Percentiles rank a stretch among this genome's conserved stretches.
Conservation (phyloP, 2,888 invertebrate genomes). For the Polydrusus tereticollis region DNA sequence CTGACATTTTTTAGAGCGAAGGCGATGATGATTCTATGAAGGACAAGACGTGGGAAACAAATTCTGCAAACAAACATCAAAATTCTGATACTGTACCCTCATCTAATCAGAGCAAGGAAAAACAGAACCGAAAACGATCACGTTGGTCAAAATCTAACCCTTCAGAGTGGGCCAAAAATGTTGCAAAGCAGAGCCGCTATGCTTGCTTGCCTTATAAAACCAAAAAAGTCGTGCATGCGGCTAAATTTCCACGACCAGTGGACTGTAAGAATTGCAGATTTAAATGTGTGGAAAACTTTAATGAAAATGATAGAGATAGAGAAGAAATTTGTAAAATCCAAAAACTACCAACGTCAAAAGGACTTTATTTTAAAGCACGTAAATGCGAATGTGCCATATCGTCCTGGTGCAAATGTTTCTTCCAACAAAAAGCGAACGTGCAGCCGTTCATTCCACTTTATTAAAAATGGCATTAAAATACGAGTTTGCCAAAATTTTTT, state of each 20-base stretch:
- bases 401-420: slow-evolving; percentile 10
- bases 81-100: slow-evolving; percentile 10
- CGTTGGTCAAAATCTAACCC: slow-evolving; percentile 12
- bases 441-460: slow-evolving; percentile 9
- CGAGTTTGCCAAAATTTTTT: slow-evolving; percentile 3
- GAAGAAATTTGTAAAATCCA: slow-evolving; percentile 8
- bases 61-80: slow-evolving; percentile 8
- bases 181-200: slow-evolving; percentile 14
- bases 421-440: slow-evolving; percentile 6
- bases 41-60: slow-evolving; percentile 1
- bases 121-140: not conserved
- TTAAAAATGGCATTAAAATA: slow-evolving; percentile 3
- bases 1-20: not conserved
- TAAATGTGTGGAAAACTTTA: slow-evolving; percentile 13
- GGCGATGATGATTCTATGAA: not conserved
- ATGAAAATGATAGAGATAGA: slow-evolving; percentile 14
- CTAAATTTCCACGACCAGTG: slow-evolving; percentile 15
- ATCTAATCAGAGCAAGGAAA: slow-evolving; percentile 3
- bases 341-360: slow-evolving; percentile 8
- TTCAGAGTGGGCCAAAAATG: slow-evolving; percentile 18
- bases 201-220: slow-evolving; percentile 13
- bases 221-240: slow-evolving; percentile 1
- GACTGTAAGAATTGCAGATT: slow-evolving; percentile 7
- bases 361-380: slow-evolving; percentile 18
- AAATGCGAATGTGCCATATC: slow-evolving; percentile 1